Conservation (phyloP, 2,113 vertebrate genomes). For the Mustelus asterias region DNA sequence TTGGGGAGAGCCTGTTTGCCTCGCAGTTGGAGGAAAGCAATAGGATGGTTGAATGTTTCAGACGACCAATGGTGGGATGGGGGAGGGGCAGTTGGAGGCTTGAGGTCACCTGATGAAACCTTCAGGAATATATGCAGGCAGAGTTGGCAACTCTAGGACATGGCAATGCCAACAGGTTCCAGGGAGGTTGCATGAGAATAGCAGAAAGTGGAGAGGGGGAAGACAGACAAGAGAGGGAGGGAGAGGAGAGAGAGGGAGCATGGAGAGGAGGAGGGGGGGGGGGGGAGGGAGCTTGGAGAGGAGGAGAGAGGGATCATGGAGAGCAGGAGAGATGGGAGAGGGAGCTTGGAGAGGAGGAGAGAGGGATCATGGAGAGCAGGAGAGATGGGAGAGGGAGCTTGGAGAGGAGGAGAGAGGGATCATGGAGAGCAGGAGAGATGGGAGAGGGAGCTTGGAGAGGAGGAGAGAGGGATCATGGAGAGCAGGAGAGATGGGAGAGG, state of each 20-base stretch:
- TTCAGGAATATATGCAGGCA: background rate
- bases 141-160: too few species aligned
- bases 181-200: conserved; percentile 20
- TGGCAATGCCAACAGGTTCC: conserved; percentile 22
- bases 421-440: conserved; percentile 41
- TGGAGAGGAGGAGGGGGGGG: too few species aligned
- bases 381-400: conserved; percentile 38
- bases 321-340: conserved; percentile 43
- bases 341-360: conserved; percentile 1
- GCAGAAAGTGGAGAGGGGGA: conserved; percentile 40
- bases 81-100: background rate
- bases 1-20: background rate
- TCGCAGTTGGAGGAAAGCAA: conserved; percentile 29
- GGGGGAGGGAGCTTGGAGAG: conserved; percentile 18
- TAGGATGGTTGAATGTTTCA: conserved; percentile 23
- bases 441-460: conserved; percentile 39
- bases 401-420: conserved; percentile 36
- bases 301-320: conserved; percentile 38
- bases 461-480: conserved; percentile 33
- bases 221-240: conserved; percentile 24
- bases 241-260: too few species aligned
- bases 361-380: background rate
- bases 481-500: background rate
- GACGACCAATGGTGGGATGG: background rate
- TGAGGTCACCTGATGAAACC: background rate